These are phyloP conservation scores for Pediacus dermestoides DNA, from an alignment of 2,888 invertebrate species.

Conservation along the genomic window DNA sequence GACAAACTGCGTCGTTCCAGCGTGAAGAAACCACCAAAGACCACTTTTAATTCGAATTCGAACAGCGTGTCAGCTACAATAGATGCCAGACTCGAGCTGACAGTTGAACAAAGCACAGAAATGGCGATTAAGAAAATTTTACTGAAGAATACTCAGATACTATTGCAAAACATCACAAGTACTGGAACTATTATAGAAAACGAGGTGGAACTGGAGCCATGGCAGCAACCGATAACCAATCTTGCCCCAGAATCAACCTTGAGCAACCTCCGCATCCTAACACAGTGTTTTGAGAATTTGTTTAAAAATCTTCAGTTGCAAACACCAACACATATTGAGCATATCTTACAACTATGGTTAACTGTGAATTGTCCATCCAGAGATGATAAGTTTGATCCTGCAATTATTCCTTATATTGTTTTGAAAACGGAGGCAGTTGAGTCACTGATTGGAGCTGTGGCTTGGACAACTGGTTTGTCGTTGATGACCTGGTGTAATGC, in stretches of 20 bases:
- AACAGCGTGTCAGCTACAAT: slow-evolving; percentile 61
- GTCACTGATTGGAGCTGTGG: slow-evolving; percentile 62
- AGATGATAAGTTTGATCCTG: slow-evolving; percentile 57
- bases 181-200: not conserved
- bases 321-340: slow-evolving; percentile 74
- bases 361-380: slow-evolving; percentile 65
- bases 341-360: slow-evolving; percentile 81
- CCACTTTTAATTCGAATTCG: slow-evolving; percentile 27
- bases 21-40: slow-evolving; percentile 32
- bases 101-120: slow-evolving; percentile 75
- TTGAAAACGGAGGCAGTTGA: slow-evolving; percentile 63
- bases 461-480: slow-evolving; percentile 65
- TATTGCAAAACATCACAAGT: slow-evolving; percentile 42
- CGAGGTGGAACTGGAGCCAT: slow-evolving; percentile 32
- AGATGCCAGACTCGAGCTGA: slow-evolving; percentile 75
- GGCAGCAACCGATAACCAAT: slow-evolving; percentile 39
- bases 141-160: slow-evolving; percentile 37
- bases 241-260: slow-evolving; percentile 49
- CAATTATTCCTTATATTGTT: slow-evolving; percentile 60
- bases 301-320: slow-evolving; percentile 66
- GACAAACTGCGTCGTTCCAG: slow-evolving; percentile 54
- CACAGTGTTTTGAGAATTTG: slow-evolving; percentile 65
- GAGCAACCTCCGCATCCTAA: slow-evolving; percentile 59
- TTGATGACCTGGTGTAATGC: slow-evolving; percentile 76
- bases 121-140: slow-evolving; percentile 62